These are phyloP conservation scores for Simalia tracyae DNA, from an alignment of 2,797 vertebrate genomes.

Conservation along the genomic window DNA sequence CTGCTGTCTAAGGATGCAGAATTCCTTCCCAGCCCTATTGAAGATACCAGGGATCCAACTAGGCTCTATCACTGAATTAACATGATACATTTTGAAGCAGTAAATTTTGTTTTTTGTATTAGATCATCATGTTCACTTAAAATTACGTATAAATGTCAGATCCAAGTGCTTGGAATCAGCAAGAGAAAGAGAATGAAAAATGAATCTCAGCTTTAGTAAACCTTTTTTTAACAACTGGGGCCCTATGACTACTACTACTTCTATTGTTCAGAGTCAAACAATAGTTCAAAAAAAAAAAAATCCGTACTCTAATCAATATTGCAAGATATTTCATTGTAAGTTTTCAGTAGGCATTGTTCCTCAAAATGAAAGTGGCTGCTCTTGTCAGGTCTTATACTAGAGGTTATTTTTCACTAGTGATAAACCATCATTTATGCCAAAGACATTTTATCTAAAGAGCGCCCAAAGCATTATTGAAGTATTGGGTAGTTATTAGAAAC, in stretches of 20 bases:
- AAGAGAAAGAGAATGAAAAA: background rate
- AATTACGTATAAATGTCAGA: background rate
- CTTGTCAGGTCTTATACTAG: background rate
- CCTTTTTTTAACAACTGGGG: background rate
- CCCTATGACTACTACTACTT: background rate
- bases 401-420: conserved; percentile 20
- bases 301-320: background rate
- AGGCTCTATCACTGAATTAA: background rate
- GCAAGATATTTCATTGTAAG: background rate
- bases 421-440: background rate
- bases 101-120: background rate
- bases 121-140: background rate
- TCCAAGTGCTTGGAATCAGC: background rate
- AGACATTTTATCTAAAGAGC: background rate
- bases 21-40: background rate
- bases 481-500: background rate
- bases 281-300: background rate
- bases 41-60: background rate
- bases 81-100: background rate
- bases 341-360: accelerated
- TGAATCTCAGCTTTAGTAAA: background rate
- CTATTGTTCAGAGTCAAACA: background rate
- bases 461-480: background rate
- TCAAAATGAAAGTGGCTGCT: background rate
- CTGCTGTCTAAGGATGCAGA: background rate